These are phyloP conservation scores for Semicossyphus pulcher DNA, from an alignment of 2,113 vertebrate species.

Conservation along the genomic window DNA sequence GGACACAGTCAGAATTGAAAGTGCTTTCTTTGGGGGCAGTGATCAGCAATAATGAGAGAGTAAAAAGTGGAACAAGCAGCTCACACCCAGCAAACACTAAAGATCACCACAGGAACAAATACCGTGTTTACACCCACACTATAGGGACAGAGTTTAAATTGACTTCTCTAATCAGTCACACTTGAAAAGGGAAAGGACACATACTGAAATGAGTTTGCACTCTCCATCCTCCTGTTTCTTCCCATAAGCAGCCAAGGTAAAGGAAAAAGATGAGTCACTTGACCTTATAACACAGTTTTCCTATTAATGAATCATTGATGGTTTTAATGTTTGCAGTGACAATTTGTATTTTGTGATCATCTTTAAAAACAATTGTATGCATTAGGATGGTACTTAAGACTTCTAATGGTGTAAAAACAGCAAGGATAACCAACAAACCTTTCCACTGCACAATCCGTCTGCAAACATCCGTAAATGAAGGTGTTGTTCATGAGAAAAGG, in stretches of 20 bases:
- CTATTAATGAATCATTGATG: conserved; percentile 19
- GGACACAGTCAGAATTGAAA: conserved; percentile 19
- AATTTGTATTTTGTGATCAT: background rate
- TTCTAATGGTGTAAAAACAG: no score
- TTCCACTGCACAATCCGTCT: no score
- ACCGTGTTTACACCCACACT: conserved; percentile 33
- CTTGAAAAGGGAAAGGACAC: conserved; percentile 63
- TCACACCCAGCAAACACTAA: conserved; percentile 51
- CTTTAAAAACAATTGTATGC: no score
- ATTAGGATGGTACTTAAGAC: no score
- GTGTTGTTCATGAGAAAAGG: no score
- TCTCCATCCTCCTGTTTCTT: conserved; percentile 51
- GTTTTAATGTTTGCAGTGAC: background rate
- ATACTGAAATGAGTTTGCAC: conserved; percentile 66
- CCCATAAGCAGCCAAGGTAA: conserved; percentile 37
- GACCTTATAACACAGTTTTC: conserved; percentile 13
- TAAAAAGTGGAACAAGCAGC: conserved; percentile 67
- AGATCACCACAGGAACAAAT: conserved; percentile 69
- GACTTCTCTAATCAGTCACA: conserved; percentile 58
- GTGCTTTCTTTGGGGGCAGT: background rate
- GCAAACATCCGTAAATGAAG: no score
- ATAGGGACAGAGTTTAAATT: conserved; percentile 40
- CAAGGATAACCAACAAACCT: no score
- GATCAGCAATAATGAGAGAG: conserved; percentile 40
- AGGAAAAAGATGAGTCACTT: conserved; percentile 68